Conservation (phyloP, 2,888 invertebrate genomes). For the Orchesella flavescens region DNA sequence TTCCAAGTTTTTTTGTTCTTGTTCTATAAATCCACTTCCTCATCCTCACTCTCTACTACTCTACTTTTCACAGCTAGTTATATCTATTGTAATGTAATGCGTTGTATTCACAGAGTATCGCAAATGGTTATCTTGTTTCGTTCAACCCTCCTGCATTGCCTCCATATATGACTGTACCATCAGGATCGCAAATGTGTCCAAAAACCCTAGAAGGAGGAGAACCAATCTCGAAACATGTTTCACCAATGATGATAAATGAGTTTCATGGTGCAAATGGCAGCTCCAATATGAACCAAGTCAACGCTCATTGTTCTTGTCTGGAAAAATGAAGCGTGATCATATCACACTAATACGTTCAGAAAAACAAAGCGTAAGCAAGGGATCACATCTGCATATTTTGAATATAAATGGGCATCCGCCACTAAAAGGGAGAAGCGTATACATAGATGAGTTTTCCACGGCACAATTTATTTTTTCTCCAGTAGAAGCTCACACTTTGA, state of each 20-base stretch:
- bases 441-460: not conserved
- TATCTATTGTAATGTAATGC: not conserved
- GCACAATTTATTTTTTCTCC: not conserved
- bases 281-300: constrained; percentile 31
- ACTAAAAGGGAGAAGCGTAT: not conserved
- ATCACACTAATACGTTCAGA: too few species aligned
- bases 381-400: constrained; percentile 12
- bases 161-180: not conserved
- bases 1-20: not conserved
- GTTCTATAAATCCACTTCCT: not conserved
- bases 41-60: not conserved
- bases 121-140: constrained; percentile 12
- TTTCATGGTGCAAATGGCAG: constrained; percentile 48
- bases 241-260: constrained; percentile 47
- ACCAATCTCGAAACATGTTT: not conserved
- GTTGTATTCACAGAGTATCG: not conserved
- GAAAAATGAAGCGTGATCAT: constrained; percentile 24
- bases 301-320: constrained; percentile 13
- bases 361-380: not conserved
- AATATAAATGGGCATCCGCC: not conserved
- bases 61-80: not conserved
- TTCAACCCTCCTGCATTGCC: not conserved
- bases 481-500: not conserved
- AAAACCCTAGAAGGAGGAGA: not conserved
- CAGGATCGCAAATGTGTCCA: not conserved